Evolutionary conservation across 2,797 vertebrate species (phyloP).

Genomic region (Adrianichthys oophorus): DNA sequence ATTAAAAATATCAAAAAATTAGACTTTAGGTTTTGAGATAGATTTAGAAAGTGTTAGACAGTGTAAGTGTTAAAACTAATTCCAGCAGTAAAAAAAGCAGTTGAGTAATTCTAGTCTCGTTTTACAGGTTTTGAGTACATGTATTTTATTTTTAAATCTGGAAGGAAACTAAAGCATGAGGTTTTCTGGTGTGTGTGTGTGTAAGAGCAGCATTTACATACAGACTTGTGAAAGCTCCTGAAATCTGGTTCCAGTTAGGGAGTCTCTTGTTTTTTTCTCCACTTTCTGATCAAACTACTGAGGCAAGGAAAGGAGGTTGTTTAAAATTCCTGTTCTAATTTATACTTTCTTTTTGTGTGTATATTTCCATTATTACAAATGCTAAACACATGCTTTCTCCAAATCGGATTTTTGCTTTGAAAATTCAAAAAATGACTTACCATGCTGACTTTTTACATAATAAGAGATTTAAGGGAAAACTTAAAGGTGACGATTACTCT

Average conservation of each 20-base stretch:
- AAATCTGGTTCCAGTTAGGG: conserved; percentile 80
- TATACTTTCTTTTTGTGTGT: not conserved
- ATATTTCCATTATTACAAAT: not conserved
- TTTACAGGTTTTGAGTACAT: conserved; percentile 4
- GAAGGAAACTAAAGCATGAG: conserved; percentile 45
- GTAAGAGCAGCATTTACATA: conserved; percentile 56
- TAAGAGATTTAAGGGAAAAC: too few species aligned
- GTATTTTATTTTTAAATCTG: conserved; percentile 12
- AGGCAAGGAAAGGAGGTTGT: conserved; percentile 63
- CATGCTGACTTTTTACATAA: too few species aligned
- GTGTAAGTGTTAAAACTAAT: too few species aligned
- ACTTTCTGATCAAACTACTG: conserved; percentile 54
- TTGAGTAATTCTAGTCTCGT: too few species aligned
- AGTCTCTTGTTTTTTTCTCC: conserved; percentile 43
- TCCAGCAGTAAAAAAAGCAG: too few species aligned
- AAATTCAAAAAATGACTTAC: too few species aligned
- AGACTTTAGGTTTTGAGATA: too few species aligned
- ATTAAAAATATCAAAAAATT: too few species aligned
- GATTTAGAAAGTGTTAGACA: too few species aligned
- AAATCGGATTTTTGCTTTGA: too few species aligned
- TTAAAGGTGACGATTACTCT: too few species aligned
- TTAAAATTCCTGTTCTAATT: conserved; percentile 67
- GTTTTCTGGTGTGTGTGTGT: conserved; percentile 39
- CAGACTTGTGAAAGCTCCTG: conserved; percentile 59
- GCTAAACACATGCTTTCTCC: conserved; percentile 2